A percentile compares a stretch with the other conserved stretches of the same genome.
Evolutionary conservation across 2,888 invertebrate genomes (phyloP).

Genomic region (Leptura quadrifasciata): DNA sequence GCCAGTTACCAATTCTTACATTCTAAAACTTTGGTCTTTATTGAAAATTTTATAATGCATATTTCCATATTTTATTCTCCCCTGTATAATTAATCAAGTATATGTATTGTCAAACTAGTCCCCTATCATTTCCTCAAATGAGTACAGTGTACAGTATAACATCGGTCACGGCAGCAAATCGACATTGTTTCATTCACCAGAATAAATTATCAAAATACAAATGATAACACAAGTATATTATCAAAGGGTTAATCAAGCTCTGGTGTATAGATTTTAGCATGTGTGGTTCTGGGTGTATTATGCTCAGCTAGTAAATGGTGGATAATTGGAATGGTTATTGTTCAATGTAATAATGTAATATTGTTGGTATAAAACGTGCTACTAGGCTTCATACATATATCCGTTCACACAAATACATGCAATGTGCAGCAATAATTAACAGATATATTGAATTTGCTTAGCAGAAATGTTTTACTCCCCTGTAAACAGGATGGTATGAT

Average conservation of each 20-base stretch:
- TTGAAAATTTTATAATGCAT: too few relatives aligned
- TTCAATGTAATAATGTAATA: conserved; percentile 31
- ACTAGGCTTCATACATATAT: not conserved
- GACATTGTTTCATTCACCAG: not conserved
- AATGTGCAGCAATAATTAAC: not conserved
- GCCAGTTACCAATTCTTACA: too few relatives aligned
- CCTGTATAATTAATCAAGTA: not conserved
- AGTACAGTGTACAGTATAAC: not conserved
- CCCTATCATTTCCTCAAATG: not conserved
- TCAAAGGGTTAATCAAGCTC: conserved; percentile 32
- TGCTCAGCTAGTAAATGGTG: conserved; percentile 15
- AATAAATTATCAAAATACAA: conserved; percentile 8
- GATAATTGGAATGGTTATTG: conserved; percentile 38
- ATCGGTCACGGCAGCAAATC: not conserved
- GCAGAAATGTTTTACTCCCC: not conserved
- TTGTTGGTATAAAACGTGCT: conserved; percentile 17
- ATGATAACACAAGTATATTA: conserved; percentile 23
- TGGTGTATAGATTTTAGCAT: conserved; percentile 24
- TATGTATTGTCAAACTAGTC: not conserved
- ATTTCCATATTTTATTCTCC: not conserved
- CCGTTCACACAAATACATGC: not conserved
- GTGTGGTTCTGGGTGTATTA: conserved; percentile 26
- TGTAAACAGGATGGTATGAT: too few relatives aligned
- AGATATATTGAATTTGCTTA: not conserved
- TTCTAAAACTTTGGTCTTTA: too few relatives aligned